Evolutionary conservation across 2,797 vertebrate genomes (phyloP).

Genomic region (Sebastiscus albofasciatus): DNA sequence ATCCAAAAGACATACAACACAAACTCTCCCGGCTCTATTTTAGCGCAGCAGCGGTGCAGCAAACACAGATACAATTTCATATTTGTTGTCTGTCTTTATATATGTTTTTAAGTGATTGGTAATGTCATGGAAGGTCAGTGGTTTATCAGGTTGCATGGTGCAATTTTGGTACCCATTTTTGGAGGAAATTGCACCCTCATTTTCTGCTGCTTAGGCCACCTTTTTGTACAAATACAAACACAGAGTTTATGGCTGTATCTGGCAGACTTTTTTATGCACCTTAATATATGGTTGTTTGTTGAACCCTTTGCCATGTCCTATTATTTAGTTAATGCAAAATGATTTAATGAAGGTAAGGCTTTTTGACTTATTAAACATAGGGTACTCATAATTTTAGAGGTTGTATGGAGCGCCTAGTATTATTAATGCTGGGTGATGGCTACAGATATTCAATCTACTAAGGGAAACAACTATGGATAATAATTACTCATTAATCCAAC

Average conservation of each 20-base stretch:
- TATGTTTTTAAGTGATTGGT: background rate
- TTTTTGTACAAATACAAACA: background rate
- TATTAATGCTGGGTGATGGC: background rate
- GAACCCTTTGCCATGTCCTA: background rate
- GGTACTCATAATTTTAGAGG: background rate
- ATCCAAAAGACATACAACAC: background rate
- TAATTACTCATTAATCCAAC: background rate
- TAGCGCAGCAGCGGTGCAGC: background rate
- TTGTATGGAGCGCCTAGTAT: background rate
- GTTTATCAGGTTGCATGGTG: background rate
- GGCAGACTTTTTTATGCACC: background rate
- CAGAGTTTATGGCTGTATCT: background rate
- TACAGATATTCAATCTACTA: background rate
- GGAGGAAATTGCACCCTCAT: background rate
- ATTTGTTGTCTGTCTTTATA: background rate
- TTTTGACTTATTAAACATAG: background rate
- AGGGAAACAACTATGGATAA: background rate
- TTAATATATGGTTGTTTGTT: background rate
- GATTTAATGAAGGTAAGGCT: background rate
- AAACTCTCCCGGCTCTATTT: background rate
- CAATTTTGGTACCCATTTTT: conserved; percentile 5
- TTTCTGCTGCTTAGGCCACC: background rate
- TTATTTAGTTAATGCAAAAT: background rate
- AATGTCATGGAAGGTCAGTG: background rate
- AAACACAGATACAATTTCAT: background rate